Evolutionary conservation across 1,140 invertebrate species (phyloP), one percentile per base, ranked within the genome.

Genomic region (Venturia canescens): DNA sequence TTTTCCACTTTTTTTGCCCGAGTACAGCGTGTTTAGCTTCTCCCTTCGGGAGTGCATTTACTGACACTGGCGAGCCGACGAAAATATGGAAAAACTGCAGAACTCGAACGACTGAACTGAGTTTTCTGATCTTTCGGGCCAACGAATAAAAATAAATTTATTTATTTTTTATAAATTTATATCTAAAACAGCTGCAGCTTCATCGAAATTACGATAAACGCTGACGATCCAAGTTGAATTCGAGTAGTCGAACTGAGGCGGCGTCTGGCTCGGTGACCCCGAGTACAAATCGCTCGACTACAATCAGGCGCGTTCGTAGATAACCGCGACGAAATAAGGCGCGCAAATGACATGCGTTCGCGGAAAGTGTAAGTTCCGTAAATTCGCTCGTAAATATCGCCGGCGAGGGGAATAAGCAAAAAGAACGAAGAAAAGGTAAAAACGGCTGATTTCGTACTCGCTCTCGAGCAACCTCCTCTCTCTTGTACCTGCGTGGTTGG

Each of bases 391-490:
- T 66, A 66, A 66, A 66, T 23, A 13, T 1, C 23, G 60, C n/a
- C 21, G n/a, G 1, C 21, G 13, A 21, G 21, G 53, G 9, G 18
- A 18, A 11, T n/a, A 21, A 21, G 21, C 18, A 57, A 66, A 66
- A 66, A 27, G 27, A 29, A 18, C 27, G 6, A 4, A 66, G 27
- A 66, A 26, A 66, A 66, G n/a, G n/a, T n/a, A n/a, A 26, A 66
- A 27, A 23, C 23, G 1, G 21, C 13, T 44, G 1, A 27, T 66
- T 66, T 66, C 60, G 13, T 23, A 66, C 60, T 66, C 60, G 27
- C 60, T 66, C 60, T 66, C 60, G 3, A 66, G 57, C 60, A 27
- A 66, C 27, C 60, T 66, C 60, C 23, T 66, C 60, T 66, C 60
- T 3, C 23, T 23, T 15, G 16, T n/a, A n/a, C n/a, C n/a, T 23